Conservation (phyloP, 2,797 vertebrate species). For the Apogon talboti region DNA sequence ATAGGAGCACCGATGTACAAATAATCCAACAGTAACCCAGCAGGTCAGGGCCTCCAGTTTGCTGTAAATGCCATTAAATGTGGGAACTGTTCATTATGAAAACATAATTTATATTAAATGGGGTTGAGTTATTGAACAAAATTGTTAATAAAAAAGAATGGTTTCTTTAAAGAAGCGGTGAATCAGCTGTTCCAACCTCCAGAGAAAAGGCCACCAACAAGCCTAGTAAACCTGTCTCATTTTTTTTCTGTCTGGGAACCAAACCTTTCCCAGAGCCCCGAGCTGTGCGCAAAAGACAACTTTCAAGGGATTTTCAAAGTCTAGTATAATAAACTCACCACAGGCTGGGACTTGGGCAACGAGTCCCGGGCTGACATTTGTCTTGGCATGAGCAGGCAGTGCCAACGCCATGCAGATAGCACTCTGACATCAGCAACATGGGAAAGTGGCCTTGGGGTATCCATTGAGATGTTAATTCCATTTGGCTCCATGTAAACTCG, state of each 20-base stretch:
- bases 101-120: no score
- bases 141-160: constrained; percentile 12
- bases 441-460: constrained; percentile 55
- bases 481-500: constrained; percentile 45
- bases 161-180: constrained; percentile 22
- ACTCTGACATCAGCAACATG: constrained; percentile 70
- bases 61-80: constrained; percentile 14
- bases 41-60: neutral
- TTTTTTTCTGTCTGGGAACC: constrained; percentile 75
- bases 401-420: constrained; percentile 53
- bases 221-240: constrained; percentile 51
- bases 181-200: constrained; percentile 23
- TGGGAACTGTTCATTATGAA: constrained; percentile 12
- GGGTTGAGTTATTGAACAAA: neutral
- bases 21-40: constrained; percentile 15
- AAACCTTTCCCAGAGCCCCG: constrained; percentile 79
- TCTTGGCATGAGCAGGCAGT: constrained; percentile 69
- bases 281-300: constrained; percentile 36
- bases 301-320: constrained; percentile 55
- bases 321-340: constrained; percentile 63
- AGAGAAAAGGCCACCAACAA: constrained; percentile 41
- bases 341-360: constrained; percentile 49
- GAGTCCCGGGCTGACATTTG: constrained; percentile 75
- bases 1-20: constrained; percentile 20
- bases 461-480: constrained; percentile 31